phyloP scores from a whole-genome alignment of 2,888 invertebrate genomes.

The Xestia rhomboidea region DNA sequence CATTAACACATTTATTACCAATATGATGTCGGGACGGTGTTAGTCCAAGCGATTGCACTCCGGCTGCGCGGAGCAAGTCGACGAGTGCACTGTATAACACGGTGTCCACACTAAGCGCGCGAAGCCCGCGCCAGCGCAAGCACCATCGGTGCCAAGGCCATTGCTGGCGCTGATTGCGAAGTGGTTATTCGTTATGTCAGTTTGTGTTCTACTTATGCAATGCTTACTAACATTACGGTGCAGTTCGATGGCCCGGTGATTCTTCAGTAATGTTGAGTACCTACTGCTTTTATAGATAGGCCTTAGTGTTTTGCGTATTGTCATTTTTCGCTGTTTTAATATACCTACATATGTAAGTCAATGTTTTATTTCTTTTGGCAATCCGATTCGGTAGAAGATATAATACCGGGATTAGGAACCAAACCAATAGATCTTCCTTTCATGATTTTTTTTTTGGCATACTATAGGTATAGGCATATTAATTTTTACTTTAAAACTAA shows the following conservation, averaged over 20 bases:
- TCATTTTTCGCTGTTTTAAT: background rate
- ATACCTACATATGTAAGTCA: background rate
- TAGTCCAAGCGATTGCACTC: conserved; percentile 71
- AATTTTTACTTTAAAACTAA: background rate
- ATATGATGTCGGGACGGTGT: conserved; percentile 52
- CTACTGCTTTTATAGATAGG: background rate
- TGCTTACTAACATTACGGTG: conserved; percentile 82
- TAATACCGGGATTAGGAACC: background rate
- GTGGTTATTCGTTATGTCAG: conserved; percentile 88
- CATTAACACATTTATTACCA: conserved; percentile 66
- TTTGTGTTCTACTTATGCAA: conserved; percentile 90
- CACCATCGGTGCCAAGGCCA: conserved; percentile 87
- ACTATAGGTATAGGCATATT: background rate
- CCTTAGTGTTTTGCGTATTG: conserved; percentile 8
- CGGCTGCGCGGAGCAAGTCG: conserved; percentile 73
- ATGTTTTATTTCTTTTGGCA: background rate
- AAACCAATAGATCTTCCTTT: background rate
- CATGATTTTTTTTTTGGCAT: background rate
- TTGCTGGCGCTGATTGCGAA: conserved; percentile 82
- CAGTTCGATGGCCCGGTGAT: conserved; percentile 84
- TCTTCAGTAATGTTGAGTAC: conserved; percentile 57
- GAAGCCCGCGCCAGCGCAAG: conserved; percentile 65
- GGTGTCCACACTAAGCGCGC: conserved; percentile 67
- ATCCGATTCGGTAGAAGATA: background rate
- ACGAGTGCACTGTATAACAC: conserved; percentile 71